Evolutionary conservation across 2,113 vertebrate genomes (phyloP), one percentile per base, ranked within the genome.

Genomic region (Oreotrochilus melanogaster): DNA sequence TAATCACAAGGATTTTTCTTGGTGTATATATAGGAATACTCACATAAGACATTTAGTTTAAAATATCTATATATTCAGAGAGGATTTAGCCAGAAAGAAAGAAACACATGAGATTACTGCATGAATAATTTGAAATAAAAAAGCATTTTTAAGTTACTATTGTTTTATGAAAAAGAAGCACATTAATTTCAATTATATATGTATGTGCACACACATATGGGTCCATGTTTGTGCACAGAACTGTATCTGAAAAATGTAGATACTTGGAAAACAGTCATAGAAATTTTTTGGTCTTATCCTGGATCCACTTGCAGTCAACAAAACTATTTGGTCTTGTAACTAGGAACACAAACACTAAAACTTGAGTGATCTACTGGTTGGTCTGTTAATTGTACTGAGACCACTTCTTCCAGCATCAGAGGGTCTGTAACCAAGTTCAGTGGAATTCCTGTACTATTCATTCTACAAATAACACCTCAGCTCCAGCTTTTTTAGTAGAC

Each of bases 61-160:
- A 86, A 95, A 84, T 88, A 91, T 57, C 39, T 62, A 78, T 66
- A 54, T 76, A 91, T 88, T 73, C 76, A 78, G 54, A 66, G 4
- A 88, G 3, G 25, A 25, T 58, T 86, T 80, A 94, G 35, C 14
- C 37, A 51, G 43, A 12, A 79, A 72, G 31, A 88, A 88, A 82
- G 31, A 88, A 88, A 82, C 39, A 71, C 21, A 72, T 84, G 91
- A 70, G 6, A 81, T 76, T 18, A 39, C 60, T n/a, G 33, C 13
- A 76, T 74, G 37, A 91, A 64, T 69, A 86, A 69, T 45, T 82
- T 71, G 30, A 31, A 31, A 75, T 19, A 45, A 58, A 53, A 53
- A 22, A 5, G 2, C 1, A 56, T n/a, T 74, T 39, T 18, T 31
- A 33, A 33, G 31, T 62, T 70, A 37, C 17, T 92, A 61, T 25